These are phyloP conservation scores for Littorina saxatilis DNA, from an alignment of 1,140 invertebrate species.

Conservation along the genomic window DNA sequence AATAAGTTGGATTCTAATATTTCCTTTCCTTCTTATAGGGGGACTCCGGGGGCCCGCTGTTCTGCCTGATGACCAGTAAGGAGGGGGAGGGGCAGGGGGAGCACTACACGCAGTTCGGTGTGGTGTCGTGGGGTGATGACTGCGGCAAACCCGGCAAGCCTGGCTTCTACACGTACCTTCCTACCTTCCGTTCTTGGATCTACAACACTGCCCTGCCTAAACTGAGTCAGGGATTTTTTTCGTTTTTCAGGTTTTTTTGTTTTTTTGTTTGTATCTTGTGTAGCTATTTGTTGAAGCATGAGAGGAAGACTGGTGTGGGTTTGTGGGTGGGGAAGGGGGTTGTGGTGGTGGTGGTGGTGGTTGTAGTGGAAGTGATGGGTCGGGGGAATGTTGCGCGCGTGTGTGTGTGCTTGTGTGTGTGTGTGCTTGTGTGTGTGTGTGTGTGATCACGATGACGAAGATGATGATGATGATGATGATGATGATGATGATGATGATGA, in stretches of 20 bases:
- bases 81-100: background rate
- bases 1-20: too few relatives aligned
- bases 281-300: too few relatives aligned
- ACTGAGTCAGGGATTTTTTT: background rate
- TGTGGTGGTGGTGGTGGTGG: too few relatives aligned
- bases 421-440: too few relatives aligned
- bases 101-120: constrained; percentile 27
- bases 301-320: too few relatives aligned
- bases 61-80: background rate
- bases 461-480: too few relatives aligned
- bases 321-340: background rate
- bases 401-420: too few relatives aligned
- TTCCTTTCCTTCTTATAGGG: background rate
- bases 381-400: too few relatives aligned
- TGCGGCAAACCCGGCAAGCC: constrained; percentile 13
- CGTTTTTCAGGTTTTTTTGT: background rate
- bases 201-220: background rate
- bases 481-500: background rate
- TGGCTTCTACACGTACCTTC: constrained; percentile 23
- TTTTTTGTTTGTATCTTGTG: background rate
- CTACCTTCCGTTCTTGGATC: background rate
- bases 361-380: too few relatives aligned
- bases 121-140: constrained; percentile 21
- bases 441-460: too few relatives aligned
- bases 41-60: constrained; percentile 17